Percentiles rank a stretch among this genome's conserved stretches.
Evolutionary conservation across 1,140 invertebrate species (phyloP).

Genomic region (Lordiphosa mommai): DNA sequence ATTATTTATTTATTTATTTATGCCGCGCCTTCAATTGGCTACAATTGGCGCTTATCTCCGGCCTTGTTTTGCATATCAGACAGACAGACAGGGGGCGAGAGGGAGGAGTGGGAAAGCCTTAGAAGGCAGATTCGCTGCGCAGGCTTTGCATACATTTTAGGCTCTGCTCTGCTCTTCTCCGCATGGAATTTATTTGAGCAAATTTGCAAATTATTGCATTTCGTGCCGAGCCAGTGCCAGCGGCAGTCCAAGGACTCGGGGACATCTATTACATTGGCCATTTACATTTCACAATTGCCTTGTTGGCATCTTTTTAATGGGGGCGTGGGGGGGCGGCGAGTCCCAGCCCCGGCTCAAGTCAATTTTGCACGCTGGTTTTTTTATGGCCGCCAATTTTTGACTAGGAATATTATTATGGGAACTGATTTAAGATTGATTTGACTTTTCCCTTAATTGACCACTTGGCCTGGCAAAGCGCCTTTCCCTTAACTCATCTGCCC

Average conservation of each 20-base stretch:
- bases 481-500: background rate
- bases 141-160: conserved; percentile 72
- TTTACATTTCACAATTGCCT: conserved; percentile 76
- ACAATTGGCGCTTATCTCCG: conserved; percentile 65
- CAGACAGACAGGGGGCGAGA: background rate
- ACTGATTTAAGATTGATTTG: too few species aligned
- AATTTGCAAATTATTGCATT: conserved; percentile 74
- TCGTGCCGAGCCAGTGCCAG: conserved; percentile 14
- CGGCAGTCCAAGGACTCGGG: conserved; percentile 18
- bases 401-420: too few species aligned
- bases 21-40: conserved; percentile 60
- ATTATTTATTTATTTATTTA: conserved; percentile 75
- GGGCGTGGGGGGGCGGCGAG: too few species aligned
- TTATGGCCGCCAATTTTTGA: too few species aligned
- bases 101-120: conserved; percentile 17
- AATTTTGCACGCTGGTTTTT: conserved; percentile 30
- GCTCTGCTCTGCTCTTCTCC: conserved; percentile 28
- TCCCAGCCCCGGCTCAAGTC: conserved; percentile 23
- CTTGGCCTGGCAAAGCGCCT: conserved; percentile 39
- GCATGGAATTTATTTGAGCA: conserved; percentile 76
- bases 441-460: conserved; percentile 31
- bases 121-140: conserved; percentile 27
- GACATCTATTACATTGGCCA: conserved; percentile 69
- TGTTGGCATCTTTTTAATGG: conserved; percentile 69
- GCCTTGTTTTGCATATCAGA: conserved; percentile 64